Conservation (phyloP, 2,797 vertebrate species). For the Cyprinodon diabolis region DNA sequence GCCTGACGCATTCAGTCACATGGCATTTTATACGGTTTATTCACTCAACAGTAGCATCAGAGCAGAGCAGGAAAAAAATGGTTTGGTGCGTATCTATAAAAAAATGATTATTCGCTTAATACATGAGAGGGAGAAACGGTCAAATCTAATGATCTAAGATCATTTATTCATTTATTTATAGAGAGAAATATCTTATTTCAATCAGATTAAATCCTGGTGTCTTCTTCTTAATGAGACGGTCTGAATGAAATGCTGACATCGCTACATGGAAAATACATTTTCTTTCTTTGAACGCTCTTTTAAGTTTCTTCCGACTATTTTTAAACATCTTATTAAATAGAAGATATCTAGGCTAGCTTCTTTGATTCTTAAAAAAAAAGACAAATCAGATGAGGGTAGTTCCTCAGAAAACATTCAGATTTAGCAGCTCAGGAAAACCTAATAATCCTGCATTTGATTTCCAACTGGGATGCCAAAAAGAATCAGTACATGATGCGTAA, state of each 20-base stretch:
- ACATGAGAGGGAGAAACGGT: background rate
- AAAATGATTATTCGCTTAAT: background rate
- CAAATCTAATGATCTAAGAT: background rate
- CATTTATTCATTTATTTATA: background rate
- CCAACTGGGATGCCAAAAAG: constrained; percentile 34
- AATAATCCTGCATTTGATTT: constrained; percentile 14
- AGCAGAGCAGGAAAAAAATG: too few relatives aligned
- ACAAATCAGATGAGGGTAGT: background rate
- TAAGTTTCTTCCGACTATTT: background rate
- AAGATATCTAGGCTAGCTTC: too few relatives aligned
- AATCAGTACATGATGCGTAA: constrained; percentile 35
- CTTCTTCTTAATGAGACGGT: background rate
- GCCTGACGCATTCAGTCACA: too few relatives aligned
- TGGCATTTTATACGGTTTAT: too few relatives aligned
- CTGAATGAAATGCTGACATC: background rate
- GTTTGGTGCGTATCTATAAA: too few relatives aligned
- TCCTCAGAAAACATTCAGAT: too few relatives aligned
- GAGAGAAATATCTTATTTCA: background rate
- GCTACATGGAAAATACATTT: background rate
- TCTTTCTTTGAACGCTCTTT: background rate
- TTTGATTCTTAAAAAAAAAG: too few relatives aligned
- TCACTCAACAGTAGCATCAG: too few relatives aligned
- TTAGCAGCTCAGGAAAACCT: background rate
- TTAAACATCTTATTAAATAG: background rate
- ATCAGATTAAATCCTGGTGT: too few relatives aligned